Conservation (phyloP, 2,113 vertebrate species). For the Abramis brama region DNA sequence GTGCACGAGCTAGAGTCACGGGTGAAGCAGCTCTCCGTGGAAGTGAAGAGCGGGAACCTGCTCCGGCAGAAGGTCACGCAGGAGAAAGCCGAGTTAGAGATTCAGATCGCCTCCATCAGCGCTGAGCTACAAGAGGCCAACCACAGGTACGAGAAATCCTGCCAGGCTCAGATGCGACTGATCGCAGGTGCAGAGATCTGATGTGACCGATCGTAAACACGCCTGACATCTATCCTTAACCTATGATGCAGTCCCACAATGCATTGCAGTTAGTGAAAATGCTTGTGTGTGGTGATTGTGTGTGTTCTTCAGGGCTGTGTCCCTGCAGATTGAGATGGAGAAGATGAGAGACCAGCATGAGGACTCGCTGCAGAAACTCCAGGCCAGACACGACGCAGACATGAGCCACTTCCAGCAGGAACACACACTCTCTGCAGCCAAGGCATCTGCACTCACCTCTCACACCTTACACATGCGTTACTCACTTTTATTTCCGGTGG, state of each 20-base stretch:
- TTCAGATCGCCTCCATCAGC: constrained; percentile 74
- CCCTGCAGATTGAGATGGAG: constrained; percentile 83
- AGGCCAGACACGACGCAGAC: constrained; percentile 80
- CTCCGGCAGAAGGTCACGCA: constrained; percentile 84
- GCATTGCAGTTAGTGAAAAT: neutral
- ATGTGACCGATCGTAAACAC: neutral
- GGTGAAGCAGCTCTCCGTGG: constrained; percentile 86
- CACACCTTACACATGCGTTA: neutral
- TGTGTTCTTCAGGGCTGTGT: constrained; percentile 70
- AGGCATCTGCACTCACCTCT: constrained; percentile 75
- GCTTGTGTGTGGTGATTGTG: neutral
- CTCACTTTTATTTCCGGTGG: neutral
- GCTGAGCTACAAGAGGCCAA: constrained; percentile 85
- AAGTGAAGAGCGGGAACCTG: constrained; percentile 83
- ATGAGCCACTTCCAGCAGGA: constrained; percentile 83
- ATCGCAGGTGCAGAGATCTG: neutral
- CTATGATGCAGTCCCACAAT: neutral
- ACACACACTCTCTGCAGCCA: constrained; percentile 80
- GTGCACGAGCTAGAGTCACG: constrained; percentile 84
- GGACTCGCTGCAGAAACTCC: constrained; percentile 76
- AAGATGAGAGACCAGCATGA: constrained; percentile 75
- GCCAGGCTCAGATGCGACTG: neutral
- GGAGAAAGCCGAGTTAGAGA: constrained; percentile 86
- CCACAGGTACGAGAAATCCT: constrained; percentile 73
- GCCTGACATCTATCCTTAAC: neutral